Evolutionary conservation across 2,797 vertebrate species (phyloP), one percentile per base, ranked within the genome.

Genomic region (Falco cherrug): DNA sequence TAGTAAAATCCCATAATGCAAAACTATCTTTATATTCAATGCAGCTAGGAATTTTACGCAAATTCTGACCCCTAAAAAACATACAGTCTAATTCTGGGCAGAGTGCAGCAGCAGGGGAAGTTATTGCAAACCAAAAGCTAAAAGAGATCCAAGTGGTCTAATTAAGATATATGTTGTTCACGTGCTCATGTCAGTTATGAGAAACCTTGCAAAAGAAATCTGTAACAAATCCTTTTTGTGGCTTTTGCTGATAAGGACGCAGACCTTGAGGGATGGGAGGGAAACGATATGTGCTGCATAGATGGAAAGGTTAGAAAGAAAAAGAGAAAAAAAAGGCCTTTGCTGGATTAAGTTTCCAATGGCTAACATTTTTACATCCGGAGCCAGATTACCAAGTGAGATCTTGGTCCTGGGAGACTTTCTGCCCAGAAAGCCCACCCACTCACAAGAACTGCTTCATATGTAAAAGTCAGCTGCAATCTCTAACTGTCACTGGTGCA

Each of bases 331-430:
- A 73, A 22, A 67, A 67, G 31, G 48, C 31, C 29, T 41, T 82
- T 86, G 33, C 53, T 95, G 60, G 78, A n/a, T 90, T 77, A 64
- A 47, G 47, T 96, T 96, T 93, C 78, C 31, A 26, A 28, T 47
- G 60, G 67, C 41, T 89, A 77, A 91, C 24, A 4, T 68, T 93
- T 93, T 91, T 90, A 81, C 54, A 90, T 89, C 60, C 0, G 13
- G 84, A 92, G 60, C 29, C 61, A 77, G 84, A 85, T 80, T 83
- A 93, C 87, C 71, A 69, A 94, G 45, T 41, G 53, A 63, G 59
- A 93, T 95, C 71, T 95, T 28, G 9, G 81, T 65, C 80, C 83
- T 61, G 64, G 33, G 88, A 92, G 95, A 92, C 48, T 78, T 96
- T 77, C 88, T 90, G 71, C 53, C 43, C 68, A 50, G 68, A 35